Evolutionary conservation across 2,113 vertebrate genomes (phyloP).

Genomic region (Melanerpes formicivorus): DNA sequence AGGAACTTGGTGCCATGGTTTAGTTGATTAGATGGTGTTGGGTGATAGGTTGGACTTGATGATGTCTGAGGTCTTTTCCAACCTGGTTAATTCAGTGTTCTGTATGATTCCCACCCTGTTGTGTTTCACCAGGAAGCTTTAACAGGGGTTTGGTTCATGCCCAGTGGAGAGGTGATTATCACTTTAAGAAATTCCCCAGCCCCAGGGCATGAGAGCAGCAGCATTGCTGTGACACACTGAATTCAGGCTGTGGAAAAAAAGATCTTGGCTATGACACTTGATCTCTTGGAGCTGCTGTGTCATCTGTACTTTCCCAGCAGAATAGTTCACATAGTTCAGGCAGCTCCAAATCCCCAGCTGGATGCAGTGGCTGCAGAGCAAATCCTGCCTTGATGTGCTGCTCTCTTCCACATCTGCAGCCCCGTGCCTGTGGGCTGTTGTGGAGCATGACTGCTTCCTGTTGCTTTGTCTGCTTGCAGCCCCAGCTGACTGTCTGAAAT

Average conservation of each 20-base stretch:
- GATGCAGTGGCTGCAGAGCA: not conserved
- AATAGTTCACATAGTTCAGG: not conserved
- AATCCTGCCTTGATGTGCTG: not conserved
- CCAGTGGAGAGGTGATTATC: not conserved
- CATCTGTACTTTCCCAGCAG: not conserved
- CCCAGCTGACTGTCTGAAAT: not conserved
- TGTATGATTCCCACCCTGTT: not conserved
- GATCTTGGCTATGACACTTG: not conserved
- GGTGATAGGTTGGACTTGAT: too few species aligned
- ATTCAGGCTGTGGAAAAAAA: constrained; percentile 44
- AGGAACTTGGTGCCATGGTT: too few species aligned
- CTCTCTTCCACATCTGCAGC: not conserved
- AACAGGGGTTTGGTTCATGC: not conserved
- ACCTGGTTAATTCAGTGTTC: too few species aligned
- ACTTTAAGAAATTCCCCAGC: constrained; percentile 29
- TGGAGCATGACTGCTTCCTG: not conserved
- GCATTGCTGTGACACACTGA: not conserved
- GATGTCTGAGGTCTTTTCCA: too few species aligned
- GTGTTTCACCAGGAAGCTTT: not conserved
- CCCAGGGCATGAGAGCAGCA: constrained; percentile 19
- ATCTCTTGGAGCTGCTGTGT: not conserved
- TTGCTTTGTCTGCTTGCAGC: not conserved
- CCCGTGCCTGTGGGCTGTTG: not conserved
- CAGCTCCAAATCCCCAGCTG: not conserved
- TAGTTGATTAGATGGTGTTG: too few species aligned